phyloP scores from a whole-genome alignment of 2,113 vertebrate genomes.

The Sardina pilchardus region DNA sequence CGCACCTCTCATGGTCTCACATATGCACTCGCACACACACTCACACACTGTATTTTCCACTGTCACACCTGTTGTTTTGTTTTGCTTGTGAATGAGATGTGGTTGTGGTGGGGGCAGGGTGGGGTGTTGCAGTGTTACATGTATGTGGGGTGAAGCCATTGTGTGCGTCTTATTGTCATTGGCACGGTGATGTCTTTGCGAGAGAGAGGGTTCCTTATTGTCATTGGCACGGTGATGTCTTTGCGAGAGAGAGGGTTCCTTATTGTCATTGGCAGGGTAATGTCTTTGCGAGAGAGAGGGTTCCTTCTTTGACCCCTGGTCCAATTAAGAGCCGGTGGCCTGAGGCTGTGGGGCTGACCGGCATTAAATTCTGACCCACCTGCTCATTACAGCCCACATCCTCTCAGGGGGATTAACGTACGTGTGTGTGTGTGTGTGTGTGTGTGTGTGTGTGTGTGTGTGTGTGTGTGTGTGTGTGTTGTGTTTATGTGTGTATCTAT shows the following conservation, averaged over 20 bases:
- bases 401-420: background rate
- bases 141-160: slow-evolving; percentile 54
- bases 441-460: too few relatives aligned
- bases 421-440: background rate
- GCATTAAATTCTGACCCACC: slow-evolving; percentile 56
- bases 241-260: too few relatives aligned
- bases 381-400: slow-evolving; percentile 35
- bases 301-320: slow-evolving; percentile 54
- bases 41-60: background rate
- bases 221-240: slow-evolving; percentile 62
- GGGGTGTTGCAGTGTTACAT: too few relatives aligned
- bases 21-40: background rate
- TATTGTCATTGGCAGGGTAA: slow-evolving; percentile 60
- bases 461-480: too few relatives aligned
- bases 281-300: slow-evolving; percentile 62
- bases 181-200: slow-evolving; percentile 63
- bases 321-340: slow-evolving; percentile 62
- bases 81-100: slow-evolving; percentile 53
- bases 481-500: too few relatives aligned
- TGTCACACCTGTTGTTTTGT: slow-evolving; percentile 48
- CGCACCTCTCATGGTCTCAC: too few relatives aligned
- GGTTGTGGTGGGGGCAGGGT: slow-evolving; percentile 6
- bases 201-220: too few relatives aligned
- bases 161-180: slow-evolving; percentile 58
- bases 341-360: slow-evolving; percentile 38